These are phyloP conservation scores for Drosophila punjabiensis DNA, from an alignment of 1,140 invertebrate genomes.

Conservation along the genomic window DNA sequence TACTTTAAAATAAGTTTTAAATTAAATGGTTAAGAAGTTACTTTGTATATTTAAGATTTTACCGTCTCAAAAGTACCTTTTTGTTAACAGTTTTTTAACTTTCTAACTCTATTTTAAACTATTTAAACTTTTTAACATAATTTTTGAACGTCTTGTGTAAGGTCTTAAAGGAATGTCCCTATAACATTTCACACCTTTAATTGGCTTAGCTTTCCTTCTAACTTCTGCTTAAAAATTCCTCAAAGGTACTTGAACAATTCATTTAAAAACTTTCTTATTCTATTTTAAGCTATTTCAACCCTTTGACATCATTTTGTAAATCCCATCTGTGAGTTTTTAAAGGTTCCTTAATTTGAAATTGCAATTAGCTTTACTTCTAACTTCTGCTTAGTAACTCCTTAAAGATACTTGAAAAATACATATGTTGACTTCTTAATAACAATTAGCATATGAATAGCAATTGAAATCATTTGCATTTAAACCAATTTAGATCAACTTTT, in stretches of 20 bases:
- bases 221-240: too few species aligned
- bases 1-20: neutral
- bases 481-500: neutral
- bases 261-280: too few species aligned
- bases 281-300: too few species aligned
- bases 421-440: neutral
- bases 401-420: neutral
- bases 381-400: neutral
- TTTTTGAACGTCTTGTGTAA: too few species aligned
- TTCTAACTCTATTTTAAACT: neutral
- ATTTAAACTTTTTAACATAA: neutral
- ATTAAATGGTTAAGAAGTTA: neutral
- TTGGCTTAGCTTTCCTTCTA: too few species aligned
- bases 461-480: neutral
- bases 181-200: too few species aligned
- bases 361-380: neutral
- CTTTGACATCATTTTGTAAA: too few species aligned
- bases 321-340: neutral
- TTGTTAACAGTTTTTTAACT: neutral
- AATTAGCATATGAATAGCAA: neutral
- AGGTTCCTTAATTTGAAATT: neutral
- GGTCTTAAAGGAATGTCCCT: too few species aligned
- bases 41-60: neutral
- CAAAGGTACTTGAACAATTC: too few species aligned
- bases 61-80: too few species aligned